These are phyloP conservation scores for Thinocorus orbignyianus DNA, from an alignment of 2,113 vertebrate genomes.

Conservation along the genomic window DNA sequence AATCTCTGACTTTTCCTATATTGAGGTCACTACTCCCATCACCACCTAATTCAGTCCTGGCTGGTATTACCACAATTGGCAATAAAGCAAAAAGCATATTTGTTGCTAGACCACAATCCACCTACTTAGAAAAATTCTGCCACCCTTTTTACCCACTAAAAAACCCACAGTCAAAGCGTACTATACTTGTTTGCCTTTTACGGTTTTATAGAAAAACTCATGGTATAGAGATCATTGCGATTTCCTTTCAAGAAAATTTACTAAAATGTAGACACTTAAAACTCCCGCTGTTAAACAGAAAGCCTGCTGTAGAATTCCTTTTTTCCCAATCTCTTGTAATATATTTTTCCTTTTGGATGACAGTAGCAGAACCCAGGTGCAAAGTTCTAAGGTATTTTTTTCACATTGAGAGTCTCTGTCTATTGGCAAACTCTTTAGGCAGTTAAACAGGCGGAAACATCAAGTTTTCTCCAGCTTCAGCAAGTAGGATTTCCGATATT, in stretches of 20 bases:
- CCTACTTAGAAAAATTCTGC: background rate
- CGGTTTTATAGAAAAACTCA: background rate
- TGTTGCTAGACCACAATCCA: background rate
- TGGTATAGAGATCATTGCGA: background rate
- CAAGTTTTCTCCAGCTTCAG: background rate
- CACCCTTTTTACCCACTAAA: background rate
- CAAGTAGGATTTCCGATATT: background rate
- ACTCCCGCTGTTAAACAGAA: background rate
- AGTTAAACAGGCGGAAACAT: background rate
- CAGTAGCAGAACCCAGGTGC: slow-evolving; percentile 19
- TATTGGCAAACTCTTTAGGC: background rate
- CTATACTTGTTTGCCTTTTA: background rate
- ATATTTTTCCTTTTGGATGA: background rate
- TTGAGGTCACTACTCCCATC: background rate
- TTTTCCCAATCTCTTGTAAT: background rate
- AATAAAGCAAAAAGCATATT: background rate
- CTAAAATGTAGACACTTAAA: background rate
- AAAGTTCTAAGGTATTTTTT: background rate
- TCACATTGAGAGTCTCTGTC: background rate
- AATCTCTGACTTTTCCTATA: background rate
- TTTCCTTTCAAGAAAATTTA: background rate
- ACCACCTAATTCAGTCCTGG: background rate
- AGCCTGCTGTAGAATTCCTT: background rate
- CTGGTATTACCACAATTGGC: background rate
- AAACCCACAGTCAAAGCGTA: background rate